Percentiles rank a stretch among this genome's conserved stretches.
phyloP scores from a whole-genome alignment of 2,113 vertebrate species.

The Seriola rivoliana region DNA sequence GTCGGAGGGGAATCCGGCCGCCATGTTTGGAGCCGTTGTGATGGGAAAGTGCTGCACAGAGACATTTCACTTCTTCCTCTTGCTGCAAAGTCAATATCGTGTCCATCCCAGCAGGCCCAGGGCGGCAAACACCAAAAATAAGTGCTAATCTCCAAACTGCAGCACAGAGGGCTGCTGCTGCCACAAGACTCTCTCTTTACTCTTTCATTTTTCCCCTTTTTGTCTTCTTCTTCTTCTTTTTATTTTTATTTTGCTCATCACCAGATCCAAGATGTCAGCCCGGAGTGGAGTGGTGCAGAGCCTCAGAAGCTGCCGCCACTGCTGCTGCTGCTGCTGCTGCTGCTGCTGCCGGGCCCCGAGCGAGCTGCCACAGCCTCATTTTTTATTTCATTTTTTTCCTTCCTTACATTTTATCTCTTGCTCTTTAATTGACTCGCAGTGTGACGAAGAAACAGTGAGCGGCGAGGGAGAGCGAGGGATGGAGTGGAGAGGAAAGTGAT shows the following conservation, averaged over 20 bases:
- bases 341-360: constrained; percentile 8
- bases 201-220: not conserved
- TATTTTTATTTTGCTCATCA: constrained; percentile 3
- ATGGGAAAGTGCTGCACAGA: not conserved
- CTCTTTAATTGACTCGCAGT: constrained; percentile 74
- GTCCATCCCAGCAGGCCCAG: not conserved
- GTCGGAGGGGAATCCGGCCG: not conserved
- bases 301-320: constrained; percentile 42
- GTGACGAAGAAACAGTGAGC: constrained; percentile 41
- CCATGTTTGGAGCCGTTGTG: not conserved
- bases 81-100: not conserved
- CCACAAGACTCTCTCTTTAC: not conserved
- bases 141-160: constrained; percentile 1
- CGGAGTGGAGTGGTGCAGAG: constrained; percentile 11
- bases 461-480: constrained; percentile 36
- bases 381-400: not conserved
- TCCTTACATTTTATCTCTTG: constrained; percentile 45
- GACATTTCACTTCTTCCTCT: not conserved
- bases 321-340: not conserved
- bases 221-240: not conserved
- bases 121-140: not conserved
- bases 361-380: not conserved
- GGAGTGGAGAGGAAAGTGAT: constrained; percentile 53
- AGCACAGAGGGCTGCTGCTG: constrained; percentile 4
- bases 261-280: constrained; percentile 45